Base-by-base conservation (phyloP, 2,113 vertebrate genomes). In the Egretta garzetta region DNA sequence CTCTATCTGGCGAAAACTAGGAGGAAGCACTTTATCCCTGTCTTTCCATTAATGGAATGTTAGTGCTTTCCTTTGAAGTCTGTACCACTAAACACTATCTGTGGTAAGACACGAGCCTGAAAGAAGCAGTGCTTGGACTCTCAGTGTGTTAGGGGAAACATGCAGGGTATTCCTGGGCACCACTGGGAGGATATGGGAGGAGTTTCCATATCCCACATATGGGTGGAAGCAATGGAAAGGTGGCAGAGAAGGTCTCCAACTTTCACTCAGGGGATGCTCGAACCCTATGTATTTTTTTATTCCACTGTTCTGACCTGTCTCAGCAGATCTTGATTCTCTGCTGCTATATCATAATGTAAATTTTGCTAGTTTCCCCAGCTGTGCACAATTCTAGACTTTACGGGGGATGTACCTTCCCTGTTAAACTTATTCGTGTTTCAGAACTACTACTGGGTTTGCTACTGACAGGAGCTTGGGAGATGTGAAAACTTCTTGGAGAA, bases 381-480 rank as follows among this genome's bases (percentile, higher is more conserved):
- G 6, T 70, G 47, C 8, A 45, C 28, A 76, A 14, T 59, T 76
- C 58, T 86, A 73, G 27, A 90, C 63, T 21, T 86, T 49, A 79
- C 1, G 1, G 9, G 9, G 21, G 39, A 82, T 68, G 14, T 39
- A 9, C 7, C 16, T 49, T 75, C 30, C 14, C 14, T 70, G 6
- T 75, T 66, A 58, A 77, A 70, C 2, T 71, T 74, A 71, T 4
- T 77, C n/a, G n/a, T 63, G 2, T 4, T 74, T 71, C 20, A 4
- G 22, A 77, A 70, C 7, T 53, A 32, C 8, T 24, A 33, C 14
- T 37, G 32, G 0, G 79, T 90, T 58, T 79, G 37, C 10, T 83
- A 47, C 27, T 85, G 86, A 87, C 47, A 91, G 52, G 70, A 72
- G 52, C 91, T 68, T 85, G 66, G 66, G 87, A 87, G 28, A 81